These are phyloP conservation scores for Tenodera sinensis DNA, from an alignment of 2,888 invertebrate genomes.

Conservation along the genomic window DNA sequence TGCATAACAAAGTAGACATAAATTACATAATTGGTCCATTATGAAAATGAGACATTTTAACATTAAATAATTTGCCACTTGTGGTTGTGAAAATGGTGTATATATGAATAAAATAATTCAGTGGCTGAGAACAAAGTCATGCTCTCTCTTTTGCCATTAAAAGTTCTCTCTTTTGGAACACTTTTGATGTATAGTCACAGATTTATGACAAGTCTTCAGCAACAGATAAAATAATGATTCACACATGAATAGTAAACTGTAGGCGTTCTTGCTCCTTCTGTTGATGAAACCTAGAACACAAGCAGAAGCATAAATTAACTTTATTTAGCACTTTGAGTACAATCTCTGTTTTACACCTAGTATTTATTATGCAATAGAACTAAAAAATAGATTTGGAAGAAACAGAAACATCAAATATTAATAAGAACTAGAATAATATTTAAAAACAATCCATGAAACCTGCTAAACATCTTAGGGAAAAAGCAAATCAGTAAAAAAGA, in stretches of 20 bases:
- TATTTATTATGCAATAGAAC: too few species aligned
- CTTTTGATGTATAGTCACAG: background rate
- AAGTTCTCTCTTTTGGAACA: background rate
- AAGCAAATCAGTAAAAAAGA: too few species aligned
- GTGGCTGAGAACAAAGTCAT: background rate
- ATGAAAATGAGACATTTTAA: background rate
- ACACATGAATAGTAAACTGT: constrained; percentile 28
- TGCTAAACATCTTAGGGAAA: too few species aligned
- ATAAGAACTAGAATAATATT: too few species aligned
- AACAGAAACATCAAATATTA: too few species aligned
- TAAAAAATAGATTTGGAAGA: too few species aligned
- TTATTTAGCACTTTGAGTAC: too few species aligned
- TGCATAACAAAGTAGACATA: background rate
- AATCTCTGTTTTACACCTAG: too few species aligned
- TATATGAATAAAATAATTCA: background rate
- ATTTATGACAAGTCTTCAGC: background rate
- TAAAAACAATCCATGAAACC: too few species aligned
- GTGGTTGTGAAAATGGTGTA: background rate
- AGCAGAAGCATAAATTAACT: too few species aligned
- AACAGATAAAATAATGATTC: background rate
- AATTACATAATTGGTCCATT: background rate
- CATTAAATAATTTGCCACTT: background rate
- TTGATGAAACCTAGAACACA: constrained; percentile 25
- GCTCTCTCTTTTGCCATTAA: background rate
- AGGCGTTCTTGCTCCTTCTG: constrained; percentile 28